These are phyloP conservation scores for Todiramphus saurophagus DNA, from an alignment of 2,113 vertebrate species.

Conservation along the genomic window DNA sequence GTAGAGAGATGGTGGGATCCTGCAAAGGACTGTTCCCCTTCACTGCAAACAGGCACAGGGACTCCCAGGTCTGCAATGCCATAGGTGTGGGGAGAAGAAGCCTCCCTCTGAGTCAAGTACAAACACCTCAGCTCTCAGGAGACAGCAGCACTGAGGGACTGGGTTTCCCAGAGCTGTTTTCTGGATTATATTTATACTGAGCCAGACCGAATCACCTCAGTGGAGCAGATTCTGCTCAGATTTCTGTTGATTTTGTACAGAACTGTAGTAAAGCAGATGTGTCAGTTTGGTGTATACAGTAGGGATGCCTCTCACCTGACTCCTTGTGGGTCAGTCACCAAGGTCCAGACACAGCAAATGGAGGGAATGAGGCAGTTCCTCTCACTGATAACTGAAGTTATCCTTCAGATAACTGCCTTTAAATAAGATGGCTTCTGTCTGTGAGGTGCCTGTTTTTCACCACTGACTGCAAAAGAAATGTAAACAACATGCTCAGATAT, in stretches of 20 bases:
- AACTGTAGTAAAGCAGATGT: not conserved
- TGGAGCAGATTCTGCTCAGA: not conserved
- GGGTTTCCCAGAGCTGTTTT: not conserved
- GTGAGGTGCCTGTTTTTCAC: not conserved
- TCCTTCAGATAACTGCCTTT: not conserved
- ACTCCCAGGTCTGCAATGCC: accelerated
- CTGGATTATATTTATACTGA: not conserved
- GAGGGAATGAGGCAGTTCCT: not conserved
- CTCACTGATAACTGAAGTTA: not conserved
- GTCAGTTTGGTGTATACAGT: not conserved
- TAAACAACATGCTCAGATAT: not conserved
- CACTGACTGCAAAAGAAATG: not conserved
- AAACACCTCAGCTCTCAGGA: not conserved
- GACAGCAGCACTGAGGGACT: not conserved
- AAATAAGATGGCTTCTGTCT: not conserved
- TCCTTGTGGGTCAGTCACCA: not conserved
- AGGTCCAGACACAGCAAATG: not conserved
- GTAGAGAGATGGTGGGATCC: not conserved
- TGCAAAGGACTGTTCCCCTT: not conserved
- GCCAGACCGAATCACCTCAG: not conserved
- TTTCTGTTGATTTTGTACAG: not conserved
- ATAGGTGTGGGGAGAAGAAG: not conserved
- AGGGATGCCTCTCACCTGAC: not conserved
- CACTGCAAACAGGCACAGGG: not conserved
- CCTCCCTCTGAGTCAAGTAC: not conserved